These are phyloP conservation scores for Acanthosepion lycidas DNA, from an alignment of 2,888 invertebrate species.

Conservation along the genomic window DNA sequence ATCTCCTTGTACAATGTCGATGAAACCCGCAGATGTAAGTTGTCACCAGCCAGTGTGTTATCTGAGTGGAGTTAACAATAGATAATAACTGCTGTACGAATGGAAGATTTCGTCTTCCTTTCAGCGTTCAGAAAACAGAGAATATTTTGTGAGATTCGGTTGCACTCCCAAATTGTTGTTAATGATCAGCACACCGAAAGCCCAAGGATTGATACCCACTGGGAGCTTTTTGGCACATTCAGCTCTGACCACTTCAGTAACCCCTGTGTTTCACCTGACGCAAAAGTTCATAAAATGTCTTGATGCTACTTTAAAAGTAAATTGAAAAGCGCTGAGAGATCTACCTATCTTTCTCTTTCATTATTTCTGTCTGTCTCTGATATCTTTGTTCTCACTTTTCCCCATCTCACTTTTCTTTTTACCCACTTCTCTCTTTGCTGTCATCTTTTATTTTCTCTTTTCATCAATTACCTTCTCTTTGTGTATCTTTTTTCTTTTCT, in stretches of 20 bases:
- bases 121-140: neutral
- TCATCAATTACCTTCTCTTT: neutral
- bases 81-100: neutral
- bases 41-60: neutral
- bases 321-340: neutral
- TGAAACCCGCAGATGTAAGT: neutral
- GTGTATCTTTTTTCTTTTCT: neutral
- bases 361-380: neutral
- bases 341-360: neutral
- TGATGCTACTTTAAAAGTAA: neutral
- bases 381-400: neutral
- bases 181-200: neutral
- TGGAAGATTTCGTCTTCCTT: neutral
- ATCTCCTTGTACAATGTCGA: neutral
- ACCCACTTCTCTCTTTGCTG: neutral
- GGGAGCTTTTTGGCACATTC: constrained; percentile 22
- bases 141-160: neutral
- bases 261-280: neutral
- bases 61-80: neutral
- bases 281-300: neutral
- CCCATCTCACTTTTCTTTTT: neutral
- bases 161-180: neutral
- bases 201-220: neutral
- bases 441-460: neutral
- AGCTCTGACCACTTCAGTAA: neutral